Evolutionary conservation across 2,113 vertebrate species (phyloP).

Genomic region (Podiceps cristatus): DNA sequence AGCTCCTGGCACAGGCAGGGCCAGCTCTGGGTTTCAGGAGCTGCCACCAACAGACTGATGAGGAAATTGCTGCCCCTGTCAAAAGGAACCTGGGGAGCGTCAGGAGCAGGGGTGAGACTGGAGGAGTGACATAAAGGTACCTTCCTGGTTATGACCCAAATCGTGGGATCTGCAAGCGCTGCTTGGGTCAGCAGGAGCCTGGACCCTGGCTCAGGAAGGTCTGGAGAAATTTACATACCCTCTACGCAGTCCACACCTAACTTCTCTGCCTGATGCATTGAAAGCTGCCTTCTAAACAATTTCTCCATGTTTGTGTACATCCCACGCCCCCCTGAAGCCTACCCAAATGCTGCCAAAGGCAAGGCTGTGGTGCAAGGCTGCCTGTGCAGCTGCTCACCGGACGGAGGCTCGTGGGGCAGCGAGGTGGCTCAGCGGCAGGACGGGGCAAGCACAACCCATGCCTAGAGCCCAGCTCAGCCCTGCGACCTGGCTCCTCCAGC

Average conservation of each 20-base stretch:
- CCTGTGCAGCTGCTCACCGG: not conserved
- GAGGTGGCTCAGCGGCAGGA: not conserved
- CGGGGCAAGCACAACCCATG: not conserved
- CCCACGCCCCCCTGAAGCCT: accelerated
- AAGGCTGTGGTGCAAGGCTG: not conserved
- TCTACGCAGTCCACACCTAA: not conserved
- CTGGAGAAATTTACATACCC: not conserved
- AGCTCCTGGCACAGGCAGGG: not conserved
- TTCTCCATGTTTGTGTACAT: not conserved
- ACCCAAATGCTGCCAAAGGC: not conserved
- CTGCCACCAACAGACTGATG: not conserved
- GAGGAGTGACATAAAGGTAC: not conserved
- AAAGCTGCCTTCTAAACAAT: not conserved
- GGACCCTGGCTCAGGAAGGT: not conserved
- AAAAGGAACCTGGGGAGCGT: not conserved
- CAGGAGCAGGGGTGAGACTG: not conserved
- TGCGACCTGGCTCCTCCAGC: not conserved
- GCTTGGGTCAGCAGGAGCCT: not conserved
- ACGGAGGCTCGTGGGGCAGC: not conserved
- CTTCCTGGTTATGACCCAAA: not conserved
- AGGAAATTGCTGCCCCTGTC: not conserved
- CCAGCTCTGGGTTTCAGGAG: not conserved
- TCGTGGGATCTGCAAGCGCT: not conserved
- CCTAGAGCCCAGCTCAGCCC: not conserved
- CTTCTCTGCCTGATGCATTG: not conserved